A percentile compares a stretch with the other conserved stretches of the same genome.
phyloP scores from a whole-genome alignment of 2,888 invertebrate genomes.

The Parnassius smintheus region DNA sequence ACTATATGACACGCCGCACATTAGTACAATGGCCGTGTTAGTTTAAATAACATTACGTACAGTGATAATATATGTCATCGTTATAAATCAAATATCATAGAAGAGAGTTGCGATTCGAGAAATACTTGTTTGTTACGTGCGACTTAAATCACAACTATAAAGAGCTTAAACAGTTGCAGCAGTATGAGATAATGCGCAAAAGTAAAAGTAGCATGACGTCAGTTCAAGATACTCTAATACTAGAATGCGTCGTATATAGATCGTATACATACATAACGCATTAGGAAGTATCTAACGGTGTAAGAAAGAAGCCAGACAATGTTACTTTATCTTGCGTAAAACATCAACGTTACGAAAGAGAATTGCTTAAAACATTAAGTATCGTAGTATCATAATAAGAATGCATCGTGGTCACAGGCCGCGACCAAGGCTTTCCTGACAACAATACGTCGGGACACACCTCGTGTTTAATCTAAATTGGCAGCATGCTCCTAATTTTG shows the following conservation, averaged over 20 bases:
- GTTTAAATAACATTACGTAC: constrained; percentile 19
- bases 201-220: constrained; percentile 25
- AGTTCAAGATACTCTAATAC: constrained; percentile 7
- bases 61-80: constrained; percentile 1
- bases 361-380: constrained; percentile 51
- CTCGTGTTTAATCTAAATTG: constrained; percentile 57
- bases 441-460: constrained; percentile 55
- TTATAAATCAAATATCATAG: neutral
- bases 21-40: constrained; percentile 10
- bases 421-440: constrained; percentile 67
- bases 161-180: constrained; percentile 8
- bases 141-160: constrained; percentile 1
- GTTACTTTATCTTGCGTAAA: constrained; percentile 30
- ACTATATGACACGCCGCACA: constrained; percentile 9
- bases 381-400: constrained; percentile 47
- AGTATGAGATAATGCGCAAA: constrained; percentile 22
- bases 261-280: constrained; percentile 16
- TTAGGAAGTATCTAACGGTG: constrained; percentile 23
- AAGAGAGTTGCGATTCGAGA: constrained; percentile 1
- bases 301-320: constrained; percentile 28
- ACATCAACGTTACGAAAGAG: constrained; percentile 48
- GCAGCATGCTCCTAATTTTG: constrained; percentile 62
- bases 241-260: constrained; percentile 19
- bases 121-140: neutral
- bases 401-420: constrained; percentile 56